These are phyloP conservation scores for Macroteleia sp. DNA, from an alignment of 2,888 invertebrate genomes.

Conservation along the genomic window DNA sequence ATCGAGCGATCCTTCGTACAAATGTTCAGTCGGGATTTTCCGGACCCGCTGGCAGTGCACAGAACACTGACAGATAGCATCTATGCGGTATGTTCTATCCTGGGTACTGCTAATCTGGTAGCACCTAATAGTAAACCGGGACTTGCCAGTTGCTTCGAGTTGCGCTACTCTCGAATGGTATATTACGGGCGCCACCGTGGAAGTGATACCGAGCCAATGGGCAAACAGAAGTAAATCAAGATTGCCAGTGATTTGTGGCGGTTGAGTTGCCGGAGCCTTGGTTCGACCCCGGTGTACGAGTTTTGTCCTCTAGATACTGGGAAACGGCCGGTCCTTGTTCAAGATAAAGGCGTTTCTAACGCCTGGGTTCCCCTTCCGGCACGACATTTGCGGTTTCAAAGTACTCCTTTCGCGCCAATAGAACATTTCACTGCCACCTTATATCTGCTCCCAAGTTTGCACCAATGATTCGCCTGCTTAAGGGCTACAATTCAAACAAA, in stretches of 20 bases:
- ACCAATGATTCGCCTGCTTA: constrained; percentile 42
- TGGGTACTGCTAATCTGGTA: constrained; percentile 73
- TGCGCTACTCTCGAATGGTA: constrained; percentile 66
- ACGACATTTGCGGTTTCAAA: constrained; percentile 43
- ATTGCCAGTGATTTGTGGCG: constrained; percentile 82
- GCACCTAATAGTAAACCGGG: constrained; percentile 78
- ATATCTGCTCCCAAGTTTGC: constrained; percentile 53
- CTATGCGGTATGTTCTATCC: constrained; percentile 56
- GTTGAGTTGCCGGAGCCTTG: constrained; percentile 69
- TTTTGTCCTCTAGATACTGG: constrained; percentile 71
- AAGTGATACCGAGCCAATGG: constrained; percentile 83
- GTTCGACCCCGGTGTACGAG: constrained; percentile 73
- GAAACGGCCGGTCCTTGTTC: constrained; percentile 69
- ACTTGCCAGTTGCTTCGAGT: constrained; percentile 73
- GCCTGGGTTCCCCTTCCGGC: constrained; percentile 56
- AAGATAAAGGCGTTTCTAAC: constrained; percentile 74
- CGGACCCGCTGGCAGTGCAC: constrained; percentile 48
- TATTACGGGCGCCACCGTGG: constrained; percentile 75
- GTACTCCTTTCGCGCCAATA: constrained; percentile 44
- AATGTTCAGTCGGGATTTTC: constrained; percentile 64
- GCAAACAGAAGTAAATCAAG: constrained; percentile 84
- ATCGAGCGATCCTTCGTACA: constrained; percentile 24
- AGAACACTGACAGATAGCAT: constrained; percentile 63
- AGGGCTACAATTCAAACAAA: constrained; percentile 37
- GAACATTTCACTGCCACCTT: constrained; percentile 52